A percentile compares a stretch with the other conserved stretches of the same genome.
These are phyloP conservation scores for Gallinago undulata DNA, from an alignment of 2,113 vertebrate species.

Conservation along the genomic window DNA sequence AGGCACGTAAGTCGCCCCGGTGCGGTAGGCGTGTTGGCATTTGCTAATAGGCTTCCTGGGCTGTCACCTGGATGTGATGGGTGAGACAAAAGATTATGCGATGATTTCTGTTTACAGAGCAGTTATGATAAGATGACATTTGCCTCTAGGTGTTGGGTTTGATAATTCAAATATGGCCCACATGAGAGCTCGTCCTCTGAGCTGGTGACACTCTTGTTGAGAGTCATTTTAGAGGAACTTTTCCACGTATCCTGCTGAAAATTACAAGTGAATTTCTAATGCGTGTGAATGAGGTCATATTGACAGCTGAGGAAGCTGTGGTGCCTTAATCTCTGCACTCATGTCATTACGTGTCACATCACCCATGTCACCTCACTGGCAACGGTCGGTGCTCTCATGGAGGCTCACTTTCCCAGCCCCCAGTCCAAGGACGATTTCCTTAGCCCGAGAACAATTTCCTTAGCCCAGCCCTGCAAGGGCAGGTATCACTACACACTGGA, in stretches of 20 bases:
- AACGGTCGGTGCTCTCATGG: fast-evolving
- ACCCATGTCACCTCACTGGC: fast-evolving
- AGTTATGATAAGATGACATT: slow-evolving; percentile 43
- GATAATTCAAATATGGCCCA: slow-evolving; percentile 6
- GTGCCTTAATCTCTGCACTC: not conserved
- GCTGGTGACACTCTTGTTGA: not conserved
- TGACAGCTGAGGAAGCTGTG: not conserved
- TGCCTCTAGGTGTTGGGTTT: slow-evolving; percentile 46
- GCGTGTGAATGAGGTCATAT: not conserved
- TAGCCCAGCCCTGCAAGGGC: not conserved
- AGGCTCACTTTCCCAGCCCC: not conserved
- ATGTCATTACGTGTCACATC: not conserved
- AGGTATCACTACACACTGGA: not conserved
- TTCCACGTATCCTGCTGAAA: not conserved
- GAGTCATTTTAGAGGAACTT: not conserved
- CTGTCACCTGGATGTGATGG: slow-evolving; percentile 46
- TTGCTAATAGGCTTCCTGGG: slow-evolving; percentile 43
- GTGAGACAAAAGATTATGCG: slow-evolving; percentile 20
- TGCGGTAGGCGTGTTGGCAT: slow-evolving; percentile 28
- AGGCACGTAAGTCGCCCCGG: not conserved
- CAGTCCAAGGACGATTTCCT: not conserved
- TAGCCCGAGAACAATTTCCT: not conserved
- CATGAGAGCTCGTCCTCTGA: not conserved
- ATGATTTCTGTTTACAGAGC: slow-evolving; percentile 53
- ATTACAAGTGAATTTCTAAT: not conserved